Evolutionary conservation across 92 coral and sea anemone genomes (phyloP), one percentile per base, ranked within the genome.

Genomic region (Epizoanthus fatuus): DNA sequence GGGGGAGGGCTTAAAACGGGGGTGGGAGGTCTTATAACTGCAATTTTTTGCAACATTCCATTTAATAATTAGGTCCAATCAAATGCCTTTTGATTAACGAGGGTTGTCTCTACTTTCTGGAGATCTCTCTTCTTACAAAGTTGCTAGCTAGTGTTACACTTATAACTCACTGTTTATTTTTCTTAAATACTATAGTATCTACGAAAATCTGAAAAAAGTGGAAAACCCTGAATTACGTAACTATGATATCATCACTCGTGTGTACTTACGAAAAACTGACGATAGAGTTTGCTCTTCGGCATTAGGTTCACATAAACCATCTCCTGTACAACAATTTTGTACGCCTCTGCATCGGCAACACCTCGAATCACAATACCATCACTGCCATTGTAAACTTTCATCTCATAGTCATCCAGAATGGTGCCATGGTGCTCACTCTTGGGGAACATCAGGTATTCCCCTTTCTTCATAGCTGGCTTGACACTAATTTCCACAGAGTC

Each of bases 331-430:
- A 97, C 87, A 32, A 74, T 81, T 42, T 89, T 86, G 42, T 97
- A 97, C 32, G 94, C 95, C 58, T 89, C 81, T 38, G 72, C 87
- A 79, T 92, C 93, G 4, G 98, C 99, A 47, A 97, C 81, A 25
- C 99, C 99, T 52, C 97, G 87, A 45, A 97, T 90, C 4, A 93
- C 83, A 19, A 97, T 56, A 15, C 97, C 98, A 53, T 90, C 79
- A 10, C 90, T 79, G 69, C 75, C 90, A 25, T 73, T 85, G 76
- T 90, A 86, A 47, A 93, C 85, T 44, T 76, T 88, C 58, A 97
- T 77, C 29, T 89, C 94, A 19, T 75, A 86, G 74, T 93, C 90
- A 72, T 95, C 92, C 79, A 95, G 76, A 37, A 75, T 81, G 0
- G 95, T 86, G 2, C 77, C 88, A 6, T 86, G 93, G 12, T 75